Percentiles rank a stretch among this genome's conserved stretches.
Evolutionary conservation across 2,888 invertebrate genomes (phyloP).

Genomic region (Digitonthophagus gazella): DNA sequence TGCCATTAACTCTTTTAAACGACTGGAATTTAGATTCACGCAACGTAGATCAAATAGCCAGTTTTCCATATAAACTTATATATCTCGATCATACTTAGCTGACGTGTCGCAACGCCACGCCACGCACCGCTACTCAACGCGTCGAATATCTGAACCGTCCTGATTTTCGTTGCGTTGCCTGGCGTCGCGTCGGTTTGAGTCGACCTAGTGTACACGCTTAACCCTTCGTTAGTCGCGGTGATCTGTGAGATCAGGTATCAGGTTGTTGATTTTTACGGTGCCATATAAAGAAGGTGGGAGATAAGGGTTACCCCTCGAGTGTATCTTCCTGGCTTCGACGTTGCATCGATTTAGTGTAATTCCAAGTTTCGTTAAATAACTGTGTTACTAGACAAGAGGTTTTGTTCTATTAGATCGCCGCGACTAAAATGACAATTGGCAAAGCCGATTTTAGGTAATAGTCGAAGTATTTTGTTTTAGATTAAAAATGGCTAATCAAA

Average conservation of each 20-base stretch:
- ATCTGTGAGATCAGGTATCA: neutral
- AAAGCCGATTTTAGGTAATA: neutral
- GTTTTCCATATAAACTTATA: no score
- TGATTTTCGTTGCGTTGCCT: no score
- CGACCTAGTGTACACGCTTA: no score
- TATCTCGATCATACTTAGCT: no score
- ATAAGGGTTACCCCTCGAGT: neutral
- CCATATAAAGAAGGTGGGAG: neutral
- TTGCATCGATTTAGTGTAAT: constrained; percentile 8
- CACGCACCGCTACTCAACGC: no score
- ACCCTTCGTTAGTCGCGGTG: constrained; percentile 8
- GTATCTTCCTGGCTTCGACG: constrained; percentile 9
- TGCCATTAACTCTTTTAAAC: no score
- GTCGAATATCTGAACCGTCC: no score
- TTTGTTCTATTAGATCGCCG: constrained; percentile 5
- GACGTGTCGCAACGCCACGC: no score
- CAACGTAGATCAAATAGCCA: no score
- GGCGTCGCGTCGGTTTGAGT: no score
- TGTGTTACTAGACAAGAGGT: neutral
- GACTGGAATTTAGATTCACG: no score
- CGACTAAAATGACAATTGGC: neutral
- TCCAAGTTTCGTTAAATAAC: neutral
- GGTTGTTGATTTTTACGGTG: neutral
- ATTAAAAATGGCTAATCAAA: neutral
- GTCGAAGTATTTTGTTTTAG: no score